Evolutionary conservation across 92 coral and sea anemone genomes (phyloP).

Genomic region (Metridium senile): DNA sequence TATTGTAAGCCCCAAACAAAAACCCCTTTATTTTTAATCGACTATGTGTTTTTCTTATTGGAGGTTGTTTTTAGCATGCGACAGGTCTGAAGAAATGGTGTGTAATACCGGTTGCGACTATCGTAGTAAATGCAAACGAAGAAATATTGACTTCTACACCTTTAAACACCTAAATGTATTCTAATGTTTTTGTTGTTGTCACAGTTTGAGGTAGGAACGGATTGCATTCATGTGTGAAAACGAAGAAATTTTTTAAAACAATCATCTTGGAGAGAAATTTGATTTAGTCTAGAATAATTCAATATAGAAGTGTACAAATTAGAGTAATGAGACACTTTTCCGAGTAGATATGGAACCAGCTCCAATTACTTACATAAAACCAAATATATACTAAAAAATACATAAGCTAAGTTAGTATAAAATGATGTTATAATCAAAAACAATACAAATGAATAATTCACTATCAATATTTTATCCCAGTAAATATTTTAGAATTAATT

Average conservation of each 20-base stretch:
- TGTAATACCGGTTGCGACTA: too few species aligned
- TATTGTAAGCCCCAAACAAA: background rate
- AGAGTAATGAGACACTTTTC: background rate
- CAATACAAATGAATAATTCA: slow-evolving; percentile 6
- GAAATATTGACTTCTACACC: background rate
- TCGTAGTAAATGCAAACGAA: background rate
- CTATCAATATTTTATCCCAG: too few species aligned
- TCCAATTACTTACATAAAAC: too few species aligned
- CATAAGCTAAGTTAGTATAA: background rate
- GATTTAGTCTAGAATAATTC: background rate
- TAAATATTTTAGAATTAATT: too few species aligned
- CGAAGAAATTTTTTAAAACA: background rate
- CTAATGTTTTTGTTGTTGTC: background rate
- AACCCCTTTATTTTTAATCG: background rate
- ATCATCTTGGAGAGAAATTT: background rate
- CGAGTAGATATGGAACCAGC: background rate
- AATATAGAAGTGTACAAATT: background rate
- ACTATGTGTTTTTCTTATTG: background rate
- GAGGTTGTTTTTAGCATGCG: background rate
- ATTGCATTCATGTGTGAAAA: background rate
- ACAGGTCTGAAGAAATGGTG: too few species aligned
- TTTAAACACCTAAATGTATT: background rate
- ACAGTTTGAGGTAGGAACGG: slow-evolving; percentile 7
- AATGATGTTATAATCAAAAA: background rate
- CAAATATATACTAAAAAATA: background rate